A percentile compares a stretch with the other conserved stretches of the same genome.
Conservation (phyloP, 2,113 vertebrate genomes). For the Psephotus haematonotus region DNA sequence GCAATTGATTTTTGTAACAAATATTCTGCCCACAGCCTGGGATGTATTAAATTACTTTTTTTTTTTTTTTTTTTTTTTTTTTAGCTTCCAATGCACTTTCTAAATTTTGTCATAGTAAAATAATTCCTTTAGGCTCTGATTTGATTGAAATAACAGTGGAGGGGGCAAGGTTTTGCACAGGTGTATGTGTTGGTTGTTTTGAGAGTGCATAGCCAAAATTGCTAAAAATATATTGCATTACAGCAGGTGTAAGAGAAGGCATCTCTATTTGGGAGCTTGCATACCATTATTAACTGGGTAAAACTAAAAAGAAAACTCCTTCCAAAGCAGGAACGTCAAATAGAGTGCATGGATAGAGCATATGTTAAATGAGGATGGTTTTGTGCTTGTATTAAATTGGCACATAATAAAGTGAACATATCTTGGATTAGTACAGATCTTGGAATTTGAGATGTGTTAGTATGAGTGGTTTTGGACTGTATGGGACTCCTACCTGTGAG, state of each 20-base stretch:
- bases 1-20: neutral
- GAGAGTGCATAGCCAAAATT: too few species aligned
- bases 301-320: neutral
- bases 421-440: neutral
- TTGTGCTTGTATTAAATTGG: neutral
- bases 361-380: neutral
- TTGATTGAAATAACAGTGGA: neutral
- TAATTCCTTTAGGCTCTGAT: neutral
- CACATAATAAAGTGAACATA: rapidly evolving
- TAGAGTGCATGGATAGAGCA: neutral
- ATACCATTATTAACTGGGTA: rapidly evolving
- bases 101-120: neutral
- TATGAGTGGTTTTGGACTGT: neutral
- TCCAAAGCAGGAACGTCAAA: rapidly evolving
- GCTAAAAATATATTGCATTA: neutral
- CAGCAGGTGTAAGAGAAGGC: neutral
- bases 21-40: neutral
- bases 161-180: neutral
- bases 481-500: rapidly evolving
- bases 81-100: neutral
- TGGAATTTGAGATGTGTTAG: neutral
- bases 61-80: neutral
- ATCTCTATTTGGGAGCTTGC: neutral
- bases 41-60: neutral
- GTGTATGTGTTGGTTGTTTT: neutral